Evolutionary conservation across 1,140 invertebrate genomes (phyloP), one percentile per base, ranked within the genome.

Genomic region (Leptopilina clavipes): DNA sequence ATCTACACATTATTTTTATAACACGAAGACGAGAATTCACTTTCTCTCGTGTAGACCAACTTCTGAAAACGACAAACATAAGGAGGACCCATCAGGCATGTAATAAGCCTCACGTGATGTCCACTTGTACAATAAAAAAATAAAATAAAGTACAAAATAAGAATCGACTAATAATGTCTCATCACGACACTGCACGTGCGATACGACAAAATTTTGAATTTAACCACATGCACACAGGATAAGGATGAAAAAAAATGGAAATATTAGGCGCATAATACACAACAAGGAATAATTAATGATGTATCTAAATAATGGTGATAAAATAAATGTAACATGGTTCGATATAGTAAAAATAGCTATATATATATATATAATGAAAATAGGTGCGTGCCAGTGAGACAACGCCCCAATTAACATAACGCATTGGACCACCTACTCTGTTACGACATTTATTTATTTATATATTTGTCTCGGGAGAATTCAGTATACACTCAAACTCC

Each of bases 351-450:
- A 40, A 40, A 40, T 9, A 40, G 5, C 37, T 40, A n/a, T n/a
- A n/a, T n/a, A 31, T 31, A 31, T 31, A 31, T 3, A 31, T 31
- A 31, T 89, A 89, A 90, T 89, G 86, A 89, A 82, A 88, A 87
- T 88, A 89, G 88, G 89, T 89, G 88, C 88, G 89, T 31, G 25
- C 25, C 25, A 1, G 25, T 89, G 85, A 88, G 90, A 90, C 90
- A 90, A 91, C 90, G 90, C 90, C 90, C 89, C 87, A 91, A 91
- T 91, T 90, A 91, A 90, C 89, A 89, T 91, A 90, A 91, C 89
- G 82, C 90, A 87, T 87, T 83, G 77, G 73, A 79, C 78, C 75
- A 76, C 73, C 75, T 79, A 80, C 77, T 52, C 73, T 76, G 78
- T 76, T 77, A 71, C 71, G 85, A 88, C 85, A 85, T 89, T 89